Conservation (phyloP, 2,113 vertebrate genomes). For the Rhodinocichla rosea region DNA sequence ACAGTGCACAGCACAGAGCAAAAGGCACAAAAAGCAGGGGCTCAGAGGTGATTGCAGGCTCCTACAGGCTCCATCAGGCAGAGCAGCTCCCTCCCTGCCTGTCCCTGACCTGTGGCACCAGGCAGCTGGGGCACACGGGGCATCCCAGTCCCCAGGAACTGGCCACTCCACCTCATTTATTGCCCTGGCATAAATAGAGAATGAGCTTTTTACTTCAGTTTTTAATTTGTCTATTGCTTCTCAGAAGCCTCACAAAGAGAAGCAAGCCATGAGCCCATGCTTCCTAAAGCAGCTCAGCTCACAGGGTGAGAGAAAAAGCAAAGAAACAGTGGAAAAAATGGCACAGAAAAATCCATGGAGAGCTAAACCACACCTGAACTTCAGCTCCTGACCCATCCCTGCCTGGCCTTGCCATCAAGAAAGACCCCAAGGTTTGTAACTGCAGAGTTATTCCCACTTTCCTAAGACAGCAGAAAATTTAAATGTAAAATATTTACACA, state of each 20-base stretch:
- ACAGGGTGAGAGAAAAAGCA: rapidly evolving
- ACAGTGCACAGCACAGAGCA: rapidly evolving
- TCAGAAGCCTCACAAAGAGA: neutral
- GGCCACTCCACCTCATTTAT: rapidly evolving
- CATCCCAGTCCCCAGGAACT: neutral
- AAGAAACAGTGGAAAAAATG: rapidly evolving
- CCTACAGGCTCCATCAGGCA: neutral
- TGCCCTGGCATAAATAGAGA: rapidly evolving
- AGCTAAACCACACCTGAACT: rapidly evolving
- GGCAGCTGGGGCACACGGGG: rapidly evolving
- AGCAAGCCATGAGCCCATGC: rapidly evolving
- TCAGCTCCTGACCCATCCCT: rapidly evolving
- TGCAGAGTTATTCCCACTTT: neutral
- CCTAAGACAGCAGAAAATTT: rapidly evolving
- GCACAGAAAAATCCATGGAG: rapidly evolving
- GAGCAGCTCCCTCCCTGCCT: too few species aligned
- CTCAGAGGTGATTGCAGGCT: rapidly evolving
- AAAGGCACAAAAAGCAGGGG: rapidly evolving
- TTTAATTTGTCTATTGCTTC: neutral
- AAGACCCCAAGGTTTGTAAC: rapidly evolving
- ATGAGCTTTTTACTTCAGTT: rapidly evolving
- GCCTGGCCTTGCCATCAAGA: too few species aligned
- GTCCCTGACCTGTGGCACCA: too few species aligned
- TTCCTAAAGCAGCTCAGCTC: neutral
- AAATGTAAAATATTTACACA: rapidly evolving